These are phyloP conservation scores for Delichon dasypus DNA, from an alignment of 2,797 vertebrate species.

Conservation along the genomic window DNA sequence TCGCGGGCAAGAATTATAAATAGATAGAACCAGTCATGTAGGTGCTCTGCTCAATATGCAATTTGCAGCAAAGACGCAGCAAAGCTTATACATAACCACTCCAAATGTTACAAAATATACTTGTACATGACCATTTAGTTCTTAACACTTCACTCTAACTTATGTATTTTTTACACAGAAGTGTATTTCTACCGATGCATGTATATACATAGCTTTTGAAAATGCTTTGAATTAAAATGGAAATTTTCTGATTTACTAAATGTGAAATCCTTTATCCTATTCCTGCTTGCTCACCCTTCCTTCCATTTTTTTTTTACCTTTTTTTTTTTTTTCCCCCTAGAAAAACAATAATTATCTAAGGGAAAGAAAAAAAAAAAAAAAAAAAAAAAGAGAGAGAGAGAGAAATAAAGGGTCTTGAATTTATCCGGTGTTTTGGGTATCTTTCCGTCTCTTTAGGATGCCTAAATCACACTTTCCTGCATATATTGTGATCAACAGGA, in stretches of 20 bases:
- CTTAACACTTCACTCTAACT: neutral
- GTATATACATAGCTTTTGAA: neutral
- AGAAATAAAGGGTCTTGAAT: neutral
- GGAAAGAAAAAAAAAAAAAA: too few relatives aligned
- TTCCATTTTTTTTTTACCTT: rapidly evolving
- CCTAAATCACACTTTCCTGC: neutral
- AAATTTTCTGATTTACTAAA: neutral
- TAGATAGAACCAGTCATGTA: neutral
- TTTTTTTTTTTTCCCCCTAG: rapidly evolving
- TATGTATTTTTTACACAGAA: neutral
- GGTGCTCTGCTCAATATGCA: neutral
- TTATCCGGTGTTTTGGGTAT: neutral
- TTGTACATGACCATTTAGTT: neutral
- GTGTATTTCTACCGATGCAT: neutral
- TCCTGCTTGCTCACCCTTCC: neutral
- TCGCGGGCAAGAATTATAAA: neutral
- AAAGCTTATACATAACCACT: neutral
- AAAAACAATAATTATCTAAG: neutral
- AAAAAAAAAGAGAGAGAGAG: too few relatives aligned
- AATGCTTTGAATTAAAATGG: neutral
- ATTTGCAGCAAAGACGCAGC: neutral
- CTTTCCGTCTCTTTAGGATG: neutral
- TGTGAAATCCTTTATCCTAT: neutral
- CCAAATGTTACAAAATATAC: neutral
- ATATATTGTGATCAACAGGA: neutral